Base-by-base conservation (phyloP, 2,888 invertebrate species). In the Melanotus villosus region DNA sequence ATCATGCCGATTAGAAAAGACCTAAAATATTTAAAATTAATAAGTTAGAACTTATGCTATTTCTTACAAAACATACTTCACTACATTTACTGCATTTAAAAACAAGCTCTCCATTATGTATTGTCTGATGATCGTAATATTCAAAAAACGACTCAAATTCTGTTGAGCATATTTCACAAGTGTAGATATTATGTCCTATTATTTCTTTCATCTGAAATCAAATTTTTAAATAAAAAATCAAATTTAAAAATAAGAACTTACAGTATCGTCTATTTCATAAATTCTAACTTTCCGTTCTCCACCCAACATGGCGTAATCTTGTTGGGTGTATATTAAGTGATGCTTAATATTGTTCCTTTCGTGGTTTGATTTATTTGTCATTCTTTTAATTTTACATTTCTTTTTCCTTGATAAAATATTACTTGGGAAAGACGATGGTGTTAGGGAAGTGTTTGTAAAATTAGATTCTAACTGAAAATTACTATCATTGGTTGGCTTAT, bases 61-160 rank as follows among this genome's bases (percentile, higher is more conserved):
- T 23, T 21, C 18, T 9, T 6, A 1, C 10, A 23, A 21, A 19
- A 58, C 45, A 58, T 75, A 78, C 78, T 69, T 76, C 60, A 26
- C 67, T 34, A 67, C 80, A 80, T 68, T 75, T 75, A 54, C 68
- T 72, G 68, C 79, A 80, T 36, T 72, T 68, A 68, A 79, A 79
- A 7, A 76, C 73, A 4, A 68, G 64, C 34, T 64, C 30, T 10
- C 72, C 78, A 56, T 68, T 73, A 69, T 79, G 79, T 6, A 57
- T 66, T 43, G 69, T 65, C 70, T 79, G 79, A 66, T 79, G 79
- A 45, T 79, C 77, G n/a, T 76, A 65, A 62, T 77, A 79, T 16
- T 78, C 76, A n/a, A 75, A 73, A 72, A 77, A 78, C 21, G 72
- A 72, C 47, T 68, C 57, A 59, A 79, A 80, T 19, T 70, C n/a